Percentiles rank a stretch among this genome's conserved stretches.
phyloP scores from a whole-genome alignment of 2,797 vertebrate species.

The Hafferia zeledoni region DNA sequence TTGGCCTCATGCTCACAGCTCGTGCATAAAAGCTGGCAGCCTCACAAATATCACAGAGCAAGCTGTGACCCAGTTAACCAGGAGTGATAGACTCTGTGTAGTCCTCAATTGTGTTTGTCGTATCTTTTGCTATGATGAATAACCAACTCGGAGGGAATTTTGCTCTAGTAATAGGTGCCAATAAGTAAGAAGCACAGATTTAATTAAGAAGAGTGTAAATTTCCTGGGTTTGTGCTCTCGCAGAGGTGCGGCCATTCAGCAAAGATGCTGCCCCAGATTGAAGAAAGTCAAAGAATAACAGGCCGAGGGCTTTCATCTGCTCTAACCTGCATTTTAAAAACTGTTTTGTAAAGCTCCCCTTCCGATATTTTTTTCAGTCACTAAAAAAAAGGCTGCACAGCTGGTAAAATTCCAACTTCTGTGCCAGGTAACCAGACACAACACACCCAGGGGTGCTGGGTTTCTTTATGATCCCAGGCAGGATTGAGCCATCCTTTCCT shows the following conservation, averaged over 20 bases:
- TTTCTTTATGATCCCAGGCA: neutral
- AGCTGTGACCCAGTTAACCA: constrained; percentile 51
- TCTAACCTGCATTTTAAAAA: neutral
- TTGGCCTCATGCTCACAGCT: neutral
- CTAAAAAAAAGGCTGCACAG: neutral
- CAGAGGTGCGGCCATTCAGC: neutral
- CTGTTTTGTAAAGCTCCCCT: neutral
- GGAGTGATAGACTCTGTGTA: neutral
- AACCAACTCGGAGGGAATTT: neutral
- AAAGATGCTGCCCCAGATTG: neutral
- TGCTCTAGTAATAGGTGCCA: neutral
- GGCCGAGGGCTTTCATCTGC: neutral
- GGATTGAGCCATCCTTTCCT: neutral
- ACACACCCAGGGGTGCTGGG: neutral
- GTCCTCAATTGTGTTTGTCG: neutral
- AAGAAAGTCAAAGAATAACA: neutral
- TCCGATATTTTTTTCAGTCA: neutral
- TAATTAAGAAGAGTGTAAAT: constrained; percentile 22
- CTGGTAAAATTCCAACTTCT: neutral
- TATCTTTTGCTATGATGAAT: neutral
- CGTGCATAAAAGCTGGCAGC: neutral
- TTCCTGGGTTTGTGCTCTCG: neutral
- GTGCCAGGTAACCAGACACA: neutral
- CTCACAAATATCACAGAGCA: neutral
- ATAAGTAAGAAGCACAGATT: neutral